phyloP scores from a whole-genome alignment of 2,113 vertebrate species.

The Cynoglossus semilaevis region DNA sequence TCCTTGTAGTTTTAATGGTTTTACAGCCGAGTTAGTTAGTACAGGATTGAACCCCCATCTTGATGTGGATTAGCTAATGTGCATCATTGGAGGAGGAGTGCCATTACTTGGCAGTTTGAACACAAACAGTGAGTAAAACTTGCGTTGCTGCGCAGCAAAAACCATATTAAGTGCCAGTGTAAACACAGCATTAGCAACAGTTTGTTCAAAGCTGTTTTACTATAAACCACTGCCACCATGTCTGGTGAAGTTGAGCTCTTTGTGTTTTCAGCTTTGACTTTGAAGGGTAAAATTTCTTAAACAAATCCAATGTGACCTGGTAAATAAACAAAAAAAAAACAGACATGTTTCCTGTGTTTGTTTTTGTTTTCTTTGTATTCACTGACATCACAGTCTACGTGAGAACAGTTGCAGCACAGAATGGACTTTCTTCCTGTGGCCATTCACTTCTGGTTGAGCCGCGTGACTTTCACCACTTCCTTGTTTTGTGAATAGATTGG shows the following conservation, averaged over 20 bases:
- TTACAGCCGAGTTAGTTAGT: too few relatives aligned
- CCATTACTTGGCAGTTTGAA: too few relatives aligned
- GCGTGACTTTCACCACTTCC: conserved; percentile 42
- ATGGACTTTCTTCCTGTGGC: conserved; percentile 56
- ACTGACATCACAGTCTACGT: conserved; percentile 39
- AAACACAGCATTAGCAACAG: too few relatives aligned
- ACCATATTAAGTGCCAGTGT: too few relatives aligned
- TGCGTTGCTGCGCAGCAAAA: too few relatives aligned
- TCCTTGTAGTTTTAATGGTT: too few relatives aligned
- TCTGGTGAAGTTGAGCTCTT: background rate
- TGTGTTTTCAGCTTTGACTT: background rate
- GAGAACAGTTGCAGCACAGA: conserved; percentile 20
- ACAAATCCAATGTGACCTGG: conserved; percentile 13
- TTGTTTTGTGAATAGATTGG: conserved; percentile 32
- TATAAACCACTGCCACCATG: too few relatives aligned
- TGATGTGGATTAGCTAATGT: too few relatives aligned
- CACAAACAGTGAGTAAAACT: too few relatives aligned
- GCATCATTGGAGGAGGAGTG: too few relatives aligned
- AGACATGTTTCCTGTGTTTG: conserved; percentile 58
- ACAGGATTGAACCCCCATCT: too few relatives aligned
- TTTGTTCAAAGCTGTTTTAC: too few relatives aligned
- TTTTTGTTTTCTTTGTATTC: conserved; percentile 42
- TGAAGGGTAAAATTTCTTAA: background rate
- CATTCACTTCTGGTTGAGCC: conserved; percentile 22
- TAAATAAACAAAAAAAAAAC: background rate